Percentiles rank a stretch among this genome's conserved stretches.
These are phyloP conservation scores for Drosophila prolongata DNA, from an alignment of 2,888 invertebrate species.

Conservation along the genomic window DNA sequence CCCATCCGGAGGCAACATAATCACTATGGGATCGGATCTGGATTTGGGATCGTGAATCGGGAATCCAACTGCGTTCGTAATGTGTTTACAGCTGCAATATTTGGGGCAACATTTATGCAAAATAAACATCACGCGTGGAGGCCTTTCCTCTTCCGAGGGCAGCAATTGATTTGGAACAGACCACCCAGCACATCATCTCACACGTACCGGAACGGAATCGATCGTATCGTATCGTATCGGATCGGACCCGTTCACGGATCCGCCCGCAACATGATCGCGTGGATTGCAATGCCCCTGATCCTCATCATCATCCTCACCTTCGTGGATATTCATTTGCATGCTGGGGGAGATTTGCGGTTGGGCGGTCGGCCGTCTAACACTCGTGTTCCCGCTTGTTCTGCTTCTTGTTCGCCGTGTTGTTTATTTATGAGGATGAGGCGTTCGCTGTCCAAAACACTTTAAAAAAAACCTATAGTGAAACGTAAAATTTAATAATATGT, in stretches of 20 bases:
- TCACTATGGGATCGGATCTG: slow-evolving; percentile 37
- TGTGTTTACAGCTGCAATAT: slow-evolving; percentile 80
- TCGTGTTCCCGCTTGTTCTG: slow-evolving; percentile 74
- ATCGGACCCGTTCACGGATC: slow-evolving; percentile 8
- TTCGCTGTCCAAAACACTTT: slow-evolving; percentile 19
- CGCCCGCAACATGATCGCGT: slow-evolving; percentile 55
- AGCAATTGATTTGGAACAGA: slow-evolving; percentile 80
- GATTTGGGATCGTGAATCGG: slow-evolving; percentile 30
- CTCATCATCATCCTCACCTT: slow-evolving; percentile 1
- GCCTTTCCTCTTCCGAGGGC: slow-evolving; percentile 49
- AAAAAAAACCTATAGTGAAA: too few species aligned
- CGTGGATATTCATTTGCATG: slow-evolving; percentile 56
- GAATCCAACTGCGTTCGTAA: slow-evolving; percentile 53
- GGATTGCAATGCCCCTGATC: background rate
- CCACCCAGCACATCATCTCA: slow-evolving; percentile 79
- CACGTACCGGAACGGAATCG: slow-evolving; percentile 72
- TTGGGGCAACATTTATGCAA: slow-evolving; percentile 81
- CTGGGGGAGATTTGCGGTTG: slow-evolving; percentile 35
- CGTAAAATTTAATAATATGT: too few species aligned
- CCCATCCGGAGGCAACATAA: slow-evolving; percentile 43
- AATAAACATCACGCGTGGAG: slow-evolving; percentile 64
- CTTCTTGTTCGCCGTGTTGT: slow-evolving; percentile 69
- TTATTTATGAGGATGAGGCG: slow-evolving; percentile 68
- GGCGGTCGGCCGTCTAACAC: slow-evolving; percentile 62
- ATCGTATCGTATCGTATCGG: slow-evolving; percentile 7